Conservation (phyloP, 2,797 vertebrate species). For the Arnoldichthys spilopterus region DNA sequence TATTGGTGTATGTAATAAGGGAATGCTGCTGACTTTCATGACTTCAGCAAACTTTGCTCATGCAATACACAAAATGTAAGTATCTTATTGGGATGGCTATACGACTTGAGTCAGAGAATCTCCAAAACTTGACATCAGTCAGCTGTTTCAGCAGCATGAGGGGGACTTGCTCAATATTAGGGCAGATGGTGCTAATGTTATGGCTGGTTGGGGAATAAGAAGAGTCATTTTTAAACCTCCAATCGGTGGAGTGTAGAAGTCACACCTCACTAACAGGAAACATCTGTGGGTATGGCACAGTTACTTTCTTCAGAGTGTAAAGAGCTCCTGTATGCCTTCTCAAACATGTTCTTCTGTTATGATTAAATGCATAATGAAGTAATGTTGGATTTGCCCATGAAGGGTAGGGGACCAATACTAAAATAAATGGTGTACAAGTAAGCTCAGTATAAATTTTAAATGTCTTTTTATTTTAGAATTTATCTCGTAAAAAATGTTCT, state of each 20-base stretch:
- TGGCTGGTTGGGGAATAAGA: too few relatives aligned
- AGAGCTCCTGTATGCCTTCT: neutral
- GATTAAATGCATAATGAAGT: neutral
- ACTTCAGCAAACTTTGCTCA: too few relatives aligned
- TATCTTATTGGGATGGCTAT: too few relatives aligned
- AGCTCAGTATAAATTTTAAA: neutral
- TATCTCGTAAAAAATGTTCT: neutral
- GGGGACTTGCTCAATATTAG: too few relatives aligned
- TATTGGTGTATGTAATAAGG: too few relatives aligned
- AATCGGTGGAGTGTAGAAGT: slow-evolving; percentile 56
- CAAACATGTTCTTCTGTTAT: neutral
- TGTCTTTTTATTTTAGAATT: neutral
- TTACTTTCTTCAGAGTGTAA: neutral
- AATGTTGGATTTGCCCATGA: neutral
- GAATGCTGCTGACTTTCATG: too few relatives aligned
- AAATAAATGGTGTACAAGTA: neutral
- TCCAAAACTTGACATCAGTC: too few relatives aligned
- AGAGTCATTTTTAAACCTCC: too few relatives aligned
- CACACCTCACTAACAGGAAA: slow-evolving; percentile 63
- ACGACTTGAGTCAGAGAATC: too few relatives aligned
- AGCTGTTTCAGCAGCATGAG: too few relatives aligned
- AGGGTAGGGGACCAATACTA: neutral
- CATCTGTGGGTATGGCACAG: slow-evolving; percentile 52
- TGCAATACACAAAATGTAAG: too few relatives aligned
- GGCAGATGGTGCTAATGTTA: too few relatives aligned